Evolutionary conservation across 64 coral and sea anemone species (phyloP).

Genomic region (Porites lutea): DNA sequence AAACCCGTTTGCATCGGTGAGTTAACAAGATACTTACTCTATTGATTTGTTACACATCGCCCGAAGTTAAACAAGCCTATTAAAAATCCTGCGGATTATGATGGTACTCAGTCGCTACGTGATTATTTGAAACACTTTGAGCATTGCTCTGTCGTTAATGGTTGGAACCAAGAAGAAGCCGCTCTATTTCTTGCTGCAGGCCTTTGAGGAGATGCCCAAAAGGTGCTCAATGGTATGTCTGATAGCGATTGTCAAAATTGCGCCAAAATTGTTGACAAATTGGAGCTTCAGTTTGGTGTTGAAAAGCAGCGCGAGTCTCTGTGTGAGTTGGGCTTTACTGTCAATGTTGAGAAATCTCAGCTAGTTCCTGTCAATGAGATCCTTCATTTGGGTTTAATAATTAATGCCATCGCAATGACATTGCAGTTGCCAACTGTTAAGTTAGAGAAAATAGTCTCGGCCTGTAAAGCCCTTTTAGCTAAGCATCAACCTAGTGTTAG

Average conservation of each 20-base stretch:
- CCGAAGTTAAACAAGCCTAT: slow-evolving; percentile 20
- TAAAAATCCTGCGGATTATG: slow-evolving; percentile 31
- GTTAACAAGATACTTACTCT: background rate
- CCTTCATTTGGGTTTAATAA: no score
- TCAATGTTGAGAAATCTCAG: no score
- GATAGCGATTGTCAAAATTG: slow-evolving; percentile 35
- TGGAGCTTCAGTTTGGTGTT: slow-evolving; percentile 50
- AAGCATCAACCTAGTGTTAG: no score
- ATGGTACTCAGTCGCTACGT: no score
- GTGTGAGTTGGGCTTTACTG: no score
- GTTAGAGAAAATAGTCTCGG: no score
- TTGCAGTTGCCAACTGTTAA: no score
- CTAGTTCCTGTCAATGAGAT: no score
- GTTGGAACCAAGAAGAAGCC: slow-evolving; percentile 32
- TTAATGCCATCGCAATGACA: no score
- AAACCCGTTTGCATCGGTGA: background rate
- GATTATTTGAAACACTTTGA: slow-evolving; percentile 57
- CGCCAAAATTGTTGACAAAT: slow-evolving; percentile 57
- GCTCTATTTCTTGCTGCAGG: slow-evolving; percentile 39
- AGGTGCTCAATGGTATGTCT: slow-evolving; percentile 44
- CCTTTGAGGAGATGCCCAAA: slow-evolving; percentile 16
- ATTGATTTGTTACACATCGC: slow-evolving; percentile 9
- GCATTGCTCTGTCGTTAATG: slow-evolving; percentile 37
- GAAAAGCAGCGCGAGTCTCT: slow-evolving; percentile 59
- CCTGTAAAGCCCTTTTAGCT: no score